Evolutionary conservation across 2,888 invertebrate species (phyloP), one percentile per base, ranked within the genome.

Genomic region (Choristoneura rosaceana): DNA sequence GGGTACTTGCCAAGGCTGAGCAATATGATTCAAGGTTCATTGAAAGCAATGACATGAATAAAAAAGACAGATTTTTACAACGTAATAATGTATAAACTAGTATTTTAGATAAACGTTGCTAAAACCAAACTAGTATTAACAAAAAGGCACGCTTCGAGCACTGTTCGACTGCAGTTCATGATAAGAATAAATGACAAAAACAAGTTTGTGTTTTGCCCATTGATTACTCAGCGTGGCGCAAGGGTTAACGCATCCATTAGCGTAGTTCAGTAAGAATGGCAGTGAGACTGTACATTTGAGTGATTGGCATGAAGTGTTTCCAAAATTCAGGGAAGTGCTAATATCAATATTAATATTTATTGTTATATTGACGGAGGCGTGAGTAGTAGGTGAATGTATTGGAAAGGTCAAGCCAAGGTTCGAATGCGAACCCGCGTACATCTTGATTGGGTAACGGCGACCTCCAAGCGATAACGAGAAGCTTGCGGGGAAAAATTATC

Each of bases 361-460:
- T 76, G 55, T 74, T 74, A 67, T 71, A 45, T 69, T 50, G 62
- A 73, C 38, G 74, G 73, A 74, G 70, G 76, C 71, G 69, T 76
- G 74, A 75, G 74, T 76, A 69, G 68, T 75, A 60, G 76, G 85
- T 84, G 87, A 88, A 86, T 84, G 84, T 84, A 82, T 84, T 83
- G 80, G 82, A 85, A 87, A 89, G 89, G 87, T 86, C 82, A 79
- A 66, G 76, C 73, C 85, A 87, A 87, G 89, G 88, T 83, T 63
- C 15, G 15, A 15, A 15, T 8, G 33, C 33, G 59, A 68, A 68
- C 47, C 63, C 50, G 63, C 50, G 68, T 68, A 71, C 50, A 63
- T 71, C 68, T 43, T 47, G 74, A 74, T 82, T 82, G 75, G 50
- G 84, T 71, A 87, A 87, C 68, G 34, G 15, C 74, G 82, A 81